Evolutionary conservation across 2,113 vertebrate species (phyloP).

Genomic region (Lipophrys pholis): DNA sequence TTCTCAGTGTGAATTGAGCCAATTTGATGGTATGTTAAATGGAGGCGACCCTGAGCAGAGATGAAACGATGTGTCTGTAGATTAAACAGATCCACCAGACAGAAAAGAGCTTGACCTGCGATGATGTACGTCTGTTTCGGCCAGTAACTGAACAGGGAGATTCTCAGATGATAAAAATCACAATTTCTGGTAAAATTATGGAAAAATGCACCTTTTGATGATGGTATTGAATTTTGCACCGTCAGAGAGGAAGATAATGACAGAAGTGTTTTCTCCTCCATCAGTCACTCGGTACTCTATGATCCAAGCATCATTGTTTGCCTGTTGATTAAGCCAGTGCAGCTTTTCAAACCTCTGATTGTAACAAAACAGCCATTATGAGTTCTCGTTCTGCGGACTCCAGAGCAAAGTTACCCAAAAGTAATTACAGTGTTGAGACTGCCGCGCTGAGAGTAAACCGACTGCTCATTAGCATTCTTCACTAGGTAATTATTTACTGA

Average conservation of each 20-base stretch:
- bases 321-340: conserved; percentile 4
- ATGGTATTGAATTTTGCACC: not conserved
- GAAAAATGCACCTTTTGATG: not conserved
- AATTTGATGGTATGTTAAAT: too few species aligned
- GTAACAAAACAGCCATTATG: conserved; percentile 7
- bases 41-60: not conserved
- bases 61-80: not conserved
- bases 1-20: too few species aligned
- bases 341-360: conserved; percentile 2
- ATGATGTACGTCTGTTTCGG: not conserved
- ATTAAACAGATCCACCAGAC: not conserved
- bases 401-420: conserved; percentile 45
- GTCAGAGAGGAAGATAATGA: not conserved
- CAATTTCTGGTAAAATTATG: conserved; percentile 8
- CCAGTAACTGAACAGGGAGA: conserved; percentile 17
- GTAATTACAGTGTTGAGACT: conserved; percentile 44
- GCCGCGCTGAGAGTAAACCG: conserved; percentile 12
- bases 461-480: conserved; percentile 41
- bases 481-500: conserved; percentile 47
- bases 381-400: conserved; percentile 32
- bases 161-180: not conserved
- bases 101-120: conserved; percentile 1
- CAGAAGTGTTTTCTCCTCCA: not conserved
- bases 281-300: not conserved
- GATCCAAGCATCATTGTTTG: not conserved